A percentile compares a stretch with the other conserved stretches of the same genome.
Evolutionary conservation across 1,140 invertebrate genomes (phyloP).

Genomic region (Sitobion miscanthi): DNA sequence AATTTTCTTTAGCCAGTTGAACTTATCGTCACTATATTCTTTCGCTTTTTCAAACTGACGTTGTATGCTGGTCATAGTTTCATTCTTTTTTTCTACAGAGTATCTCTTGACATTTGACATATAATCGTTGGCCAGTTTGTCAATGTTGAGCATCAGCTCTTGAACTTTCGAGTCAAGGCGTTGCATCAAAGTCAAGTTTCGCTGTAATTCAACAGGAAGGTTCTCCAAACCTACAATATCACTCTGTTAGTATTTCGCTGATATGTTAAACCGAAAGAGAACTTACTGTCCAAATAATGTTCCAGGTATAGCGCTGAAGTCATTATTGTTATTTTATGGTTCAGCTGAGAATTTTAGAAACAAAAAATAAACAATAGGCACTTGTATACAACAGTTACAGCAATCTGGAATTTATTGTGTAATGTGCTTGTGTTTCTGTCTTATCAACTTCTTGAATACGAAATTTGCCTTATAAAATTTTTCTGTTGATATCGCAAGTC

Average conservation of each 20-base stretch:
- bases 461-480: not conserved
- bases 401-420: no score
- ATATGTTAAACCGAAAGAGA: not conserved
- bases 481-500: conserved; percentile 29
- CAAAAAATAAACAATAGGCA: no score
- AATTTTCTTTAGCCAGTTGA: conserved; percentile 95
- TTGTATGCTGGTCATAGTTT: conserved; percentile 84
- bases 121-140: conserved; percentile 85
- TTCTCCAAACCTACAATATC: conserved; percentile 83
- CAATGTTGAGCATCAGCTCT: conserved; percentile 88
- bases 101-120: conserved; percentile 71
- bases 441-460: no score
- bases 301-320: conserved; percentile 92
- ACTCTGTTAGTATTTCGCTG: not conserved
- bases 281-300: conserved; percentile 92
- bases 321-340: conserved; percentile 67
- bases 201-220: conserved; percentile 89
- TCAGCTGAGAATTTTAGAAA: not conserved
- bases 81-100: conserved; percentile 78
- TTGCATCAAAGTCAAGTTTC: conserved; percentile 95
- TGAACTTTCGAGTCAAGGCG: conserved; percentile 91
- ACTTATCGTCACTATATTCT: conserved; percentile 95
- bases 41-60: conserved; percentile 88
- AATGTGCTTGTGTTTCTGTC: no score
- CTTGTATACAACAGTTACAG: no score